Evolutionary conservation across 2,888 invertebrate genomes (phyloP).

Genomic region (Yponomeuta malinellus): DNA sequence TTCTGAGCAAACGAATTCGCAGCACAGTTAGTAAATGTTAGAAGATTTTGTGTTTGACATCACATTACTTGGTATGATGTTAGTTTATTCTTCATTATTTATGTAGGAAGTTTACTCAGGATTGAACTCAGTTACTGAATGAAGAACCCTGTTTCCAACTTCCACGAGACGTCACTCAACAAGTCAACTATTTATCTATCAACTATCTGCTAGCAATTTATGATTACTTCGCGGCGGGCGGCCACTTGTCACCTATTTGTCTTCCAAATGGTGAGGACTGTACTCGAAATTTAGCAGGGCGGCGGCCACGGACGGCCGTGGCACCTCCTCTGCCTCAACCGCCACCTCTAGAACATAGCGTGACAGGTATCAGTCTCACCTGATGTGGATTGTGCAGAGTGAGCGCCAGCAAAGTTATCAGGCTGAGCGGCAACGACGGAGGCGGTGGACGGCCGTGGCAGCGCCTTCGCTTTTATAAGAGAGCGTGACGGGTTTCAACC

Average conservation of each 20-base stretch:
- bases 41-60: neutral
- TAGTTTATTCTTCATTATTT: neutral
- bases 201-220: no score
- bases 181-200: no score
- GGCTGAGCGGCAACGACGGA: constrained; percentile 22
- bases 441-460: constrained; percentile 40
- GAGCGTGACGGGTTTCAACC: constrained; percentile 45
- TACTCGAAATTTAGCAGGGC: no score
- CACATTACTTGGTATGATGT: neutral
- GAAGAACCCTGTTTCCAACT: constrained; percentile 48
- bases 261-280: no score
- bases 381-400: no score
- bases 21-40: neutral
- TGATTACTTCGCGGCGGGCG: no score
- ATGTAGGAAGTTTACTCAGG: constrained; percentile 43
- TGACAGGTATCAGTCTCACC: no score
- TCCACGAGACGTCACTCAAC: constrained; percentile 24
- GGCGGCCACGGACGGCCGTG: neutral
- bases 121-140: constrained; percentile 26
- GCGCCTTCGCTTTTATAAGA: constrained; percentile 80
- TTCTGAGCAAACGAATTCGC: no score
- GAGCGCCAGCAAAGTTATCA: no score
- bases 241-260: no score
- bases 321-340: no score
- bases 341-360: no score